A percentile compares a stretch with the other conserved stretches of the same genome.
These are phyloP conservation scores for Carassius gibelio DNA, from an alignment of 2,113 vertebrate species.

Conservation along the genomic window DNA sequence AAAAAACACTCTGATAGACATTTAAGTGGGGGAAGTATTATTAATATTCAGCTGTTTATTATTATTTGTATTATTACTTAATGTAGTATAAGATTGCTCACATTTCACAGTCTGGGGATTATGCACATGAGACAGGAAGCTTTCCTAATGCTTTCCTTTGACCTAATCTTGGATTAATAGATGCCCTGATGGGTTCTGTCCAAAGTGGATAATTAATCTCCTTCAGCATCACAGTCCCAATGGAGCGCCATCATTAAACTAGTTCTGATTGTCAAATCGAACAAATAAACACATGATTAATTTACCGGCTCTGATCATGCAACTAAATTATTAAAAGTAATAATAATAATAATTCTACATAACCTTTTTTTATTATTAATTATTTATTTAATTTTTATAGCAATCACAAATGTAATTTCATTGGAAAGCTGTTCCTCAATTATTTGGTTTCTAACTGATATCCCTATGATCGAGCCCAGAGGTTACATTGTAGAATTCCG, in stretches of 20 bases:
- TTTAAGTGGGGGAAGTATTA: background rate
- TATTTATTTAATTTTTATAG: background rate
- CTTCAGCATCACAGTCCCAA: background rate
- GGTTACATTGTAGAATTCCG: background rate
- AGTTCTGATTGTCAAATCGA: background rate
- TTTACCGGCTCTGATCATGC: background rate
- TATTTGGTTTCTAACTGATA: background rate
- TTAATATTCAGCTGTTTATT: background rate
- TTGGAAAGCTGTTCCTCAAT: background rate
- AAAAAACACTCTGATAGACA: background rate
- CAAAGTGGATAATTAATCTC: background rate
- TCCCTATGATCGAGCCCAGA: background rate
- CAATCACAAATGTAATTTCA: background rate
- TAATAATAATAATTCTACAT: too few relatives aligned
- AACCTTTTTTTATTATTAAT: too few relatives aligned
- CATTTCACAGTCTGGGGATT: background rate
- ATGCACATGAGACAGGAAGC: background rate
- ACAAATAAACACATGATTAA: background rate
- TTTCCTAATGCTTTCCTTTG: background rate
- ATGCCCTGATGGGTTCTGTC: constrained; percentile 15
- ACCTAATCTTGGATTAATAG: constrained; percentile 1
- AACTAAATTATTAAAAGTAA: background rate
- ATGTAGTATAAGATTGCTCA: background rate
- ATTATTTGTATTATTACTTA: background rate
- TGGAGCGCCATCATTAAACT: background rate